Conservation (phyloP, 1,140 invertebrate species). For the Penaeus vannamei region DNA sequence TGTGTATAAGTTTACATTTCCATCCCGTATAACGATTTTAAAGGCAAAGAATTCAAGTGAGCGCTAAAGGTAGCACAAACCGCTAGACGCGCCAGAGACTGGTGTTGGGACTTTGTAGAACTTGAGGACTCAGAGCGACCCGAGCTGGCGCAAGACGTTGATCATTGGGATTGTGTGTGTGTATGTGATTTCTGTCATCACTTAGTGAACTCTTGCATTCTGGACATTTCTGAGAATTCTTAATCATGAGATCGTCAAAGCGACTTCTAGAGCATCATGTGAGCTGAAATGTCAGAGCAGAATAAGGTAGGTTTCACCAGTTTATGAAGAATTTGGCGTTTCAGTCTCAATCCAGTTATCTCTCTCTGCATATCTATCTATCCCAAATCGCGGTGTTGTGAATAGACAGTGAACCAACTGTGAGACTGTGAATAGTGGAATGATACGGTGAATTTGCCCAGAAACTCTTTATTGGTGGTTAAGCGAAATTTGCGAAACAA, state of each 20-base stretch:
- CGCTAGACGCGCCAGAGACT: constrained; percentile 41
- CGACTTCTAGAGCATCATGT: constrained; percentile 66
- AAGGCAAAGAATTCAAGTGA: neutral
- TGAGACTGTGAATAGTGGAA: too few relatives aligned
- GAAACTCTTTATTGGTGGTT: too few relatives aligned
- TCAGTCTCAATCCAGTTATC: neutral
- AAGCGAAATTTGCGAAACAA: too few relatives aligned
- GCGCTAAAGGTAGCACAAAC: constrained; percentile 39
- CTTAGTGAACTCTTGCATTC: constrained; percentile 50
- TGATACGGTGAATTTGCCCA: too few relatives aligned
- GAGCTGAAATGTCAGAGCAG: constrained; percentile 68
- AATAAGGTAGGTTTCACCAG: constrained; percentile 61
- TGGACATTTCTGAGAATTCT: constrained; percentile 58
- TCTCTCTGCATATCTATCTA: constrained; percentile 3
- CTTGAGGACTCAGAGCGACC: constrained; percentile 65
- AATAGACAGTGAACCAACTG: neutral
- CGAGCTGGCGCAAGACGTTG: constrained; percentile 64
- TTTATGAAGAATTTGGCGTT: neutral
- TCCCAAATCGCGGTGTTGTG: neutral
- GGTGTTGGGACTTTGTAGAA: constrained; percentile 64
- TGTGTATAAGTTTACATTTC: neutral
- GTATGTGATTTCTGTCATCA: constrained; percentile 63
- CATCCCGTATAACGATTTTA: too few relatives aligned
- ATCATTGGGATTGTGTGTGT: constrained; percentile 65
- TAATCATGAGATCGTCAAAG: constrained; percentile 67